phyloP scores from a whole-genome alignment of 2,888 invertebrate genomes.

The Diabrotica balteata region DNA sequence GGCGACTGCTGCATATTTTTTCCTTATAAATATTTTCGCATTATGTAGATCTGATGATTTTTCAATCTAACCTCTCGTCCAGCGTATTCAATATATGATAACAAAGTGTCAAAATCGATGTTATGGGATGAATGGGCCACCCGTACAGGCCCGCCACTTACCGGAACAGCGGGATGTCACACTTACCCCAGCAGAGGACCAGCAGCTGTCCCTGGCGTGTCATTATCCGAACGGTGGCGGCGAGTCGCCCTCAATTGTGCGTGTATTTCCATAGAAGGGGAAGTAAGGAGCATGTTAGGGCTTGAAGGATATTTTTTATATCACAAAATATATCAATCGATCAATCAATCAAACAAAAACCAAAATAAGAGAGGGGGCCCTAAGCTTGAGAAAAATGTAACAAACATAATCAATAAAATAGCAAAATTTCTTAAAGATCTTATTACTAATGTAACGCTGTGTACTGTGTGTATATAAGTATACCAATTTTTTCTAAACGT shows the following conservation, averaged over 20 bases:
- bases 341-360: not conserved
- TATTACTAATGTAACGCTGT: too few relatives aligned
- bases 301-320: too few relatives aligned
- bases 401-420: too few relatives aligned
- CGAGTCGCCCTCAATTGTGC: constrained; percentile 17
- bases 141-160: constrained; percentile 35
- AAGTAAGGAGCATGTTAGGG: not conserved
- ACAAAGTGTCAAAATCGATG: constrained; percentile 10
- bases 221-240: constrained; percentile 17
- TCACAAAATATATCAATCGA: not conserved
- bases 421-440: too few relatives aligned
- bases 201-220: constrained; percentile 38
- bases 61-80: not conserved
- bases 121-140: constrained; percentile 11
- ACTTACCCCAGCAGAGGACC: constrained; percentile 37
- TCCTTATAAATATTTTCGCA: too few relatives aligned
- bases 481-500: too few relatives aligned
- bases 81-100: not conserved
- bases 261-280: constrained; percentile 8
- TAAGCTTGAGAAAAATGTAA: too few relatives aligned
- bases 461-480: too few relatives aligned
- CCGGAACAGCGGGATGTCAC: constrained; percentile 38
- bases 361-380: too few relatives aligned
- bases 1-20: too few relatives aligned
- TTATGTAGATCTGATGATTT: too few relatives aligned